Percentiles rank a stretch among this genome's conserved stretches.
Evolutionary conservation across 2,797 vertebrate genomes (phyloP).

Genomic region (Heterohyrax brucei): DNA sequence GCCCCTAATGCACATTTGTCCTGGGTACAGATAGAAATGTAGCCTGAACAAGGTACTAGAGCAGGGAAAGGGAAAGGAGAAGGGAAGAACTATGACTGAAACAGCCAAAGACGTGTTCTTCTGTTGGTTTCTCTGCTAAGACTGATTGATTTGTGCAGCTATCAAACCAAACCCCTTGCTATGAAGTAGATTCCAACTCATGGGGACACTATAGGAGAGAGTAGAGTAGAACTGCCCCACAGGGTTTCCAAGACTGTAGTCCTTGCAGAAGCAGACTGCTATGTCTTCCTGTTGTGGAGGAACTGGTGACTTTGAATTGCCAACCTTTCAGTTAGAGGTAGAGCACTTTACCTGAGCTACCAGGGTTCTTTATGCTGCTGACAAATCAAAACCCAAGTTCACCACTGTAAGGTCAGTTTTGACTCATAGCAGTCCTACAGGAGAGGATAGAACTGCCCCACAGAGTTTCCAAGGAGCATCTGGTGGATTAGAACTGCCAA

Average conservation of each 20-base stretch:
- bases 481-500: too few species aligned
- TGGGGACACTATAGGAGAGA: background rate
- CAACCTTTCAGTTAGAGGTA: background rate
- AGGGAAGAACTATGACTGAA: too few species aligned
- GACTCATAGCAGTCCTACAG: too few species aligned
- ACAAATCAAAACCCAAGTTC: too few species aligned
- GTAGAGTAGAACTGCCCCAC: background rate
- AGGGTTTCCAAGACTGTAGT: background rate
- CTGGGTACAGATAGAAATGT: background rate
- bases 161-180: background rate
- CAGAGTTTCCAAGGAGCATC: too few species aligned
- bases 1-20: too few species aligned
- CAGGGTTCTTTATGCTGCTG: too few species aligned
- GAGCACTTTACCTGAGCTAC: background rate
- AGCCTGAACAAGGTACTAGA: background rate
- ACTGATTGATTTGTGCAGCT: accelerated
- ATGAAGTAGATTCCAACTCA: background rate
- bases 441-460: too few species aligned
- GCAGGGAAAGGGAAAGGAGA: background rate
- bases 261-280: background rate
- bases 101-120: background rate
- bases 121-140: accelerated
- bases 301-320: too few species aligned
- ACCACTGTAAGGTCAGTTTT: too few species aligned
- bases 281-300: background rate